phyloP scores from a whole-genome alignment of 2,113 vertebrate genomes.

The Calyptomena viridis region DNA sequence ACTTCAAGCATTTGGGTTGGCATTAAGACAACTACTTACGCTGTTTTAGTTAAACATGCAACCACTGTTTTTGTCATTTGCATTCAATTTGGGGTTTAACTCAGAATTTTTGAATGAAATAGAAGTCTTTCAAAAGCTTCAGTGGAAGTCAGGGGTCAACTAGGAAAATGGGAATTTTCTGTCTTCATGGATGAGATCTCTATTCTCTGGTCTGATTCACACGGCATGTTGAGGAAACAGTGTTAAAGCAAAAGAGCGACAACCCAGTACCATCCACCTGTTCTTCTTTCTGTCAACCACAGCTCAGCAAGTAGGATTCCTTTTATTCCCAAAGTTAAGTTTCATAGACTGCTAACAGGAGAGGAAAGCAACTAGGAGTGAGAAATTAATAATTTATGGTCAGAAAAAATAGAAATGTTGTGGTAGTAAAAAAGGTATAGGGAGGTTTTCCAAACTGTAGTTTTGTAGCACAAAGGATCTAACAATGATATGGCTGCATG shows the following conservation, averaged over 20 bases:
- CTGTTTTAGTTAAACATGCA: background rate
- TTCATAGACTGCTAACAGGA: background rate
- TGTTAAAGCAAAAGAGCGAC: background rate
- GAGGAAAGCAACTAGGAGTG: background rate
- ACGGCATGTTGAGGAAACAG: background rate
- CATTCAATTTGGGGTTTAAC: background rate
- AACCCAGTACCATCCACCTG: background rate
- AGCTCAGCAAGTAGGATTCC: background rate
- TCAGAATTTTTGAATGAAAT: background rate
- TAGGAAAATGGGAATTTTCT: background rate
- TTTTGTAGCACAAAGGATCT: background rate
- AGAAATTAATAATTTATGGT: background rate
- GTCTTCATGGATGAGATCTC: background rate
- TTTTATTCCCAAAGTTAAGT: background rate
- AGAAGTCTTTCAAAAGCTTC: background rate
- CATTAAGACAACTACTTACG: background rate
- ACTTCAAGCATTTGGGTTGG: background rate
- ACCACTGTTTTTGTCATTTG: background rate
- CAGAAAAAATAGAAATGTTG: background rate
- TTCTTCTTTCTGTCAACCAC: background rate
- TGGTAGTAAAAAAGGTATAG: background rate
- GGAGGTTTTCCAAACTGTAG: background rate
- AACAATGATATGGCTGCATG: background rate
- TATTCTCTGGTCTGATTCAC: background rate
- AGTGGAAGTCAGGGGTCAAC: background rate